Percentiles rank a stretch among this genome's conserved stretches.
phyloP scores from a whole-genome alignment of 2,113 vertebrate species.

The Verasper variegatus region DNA sequence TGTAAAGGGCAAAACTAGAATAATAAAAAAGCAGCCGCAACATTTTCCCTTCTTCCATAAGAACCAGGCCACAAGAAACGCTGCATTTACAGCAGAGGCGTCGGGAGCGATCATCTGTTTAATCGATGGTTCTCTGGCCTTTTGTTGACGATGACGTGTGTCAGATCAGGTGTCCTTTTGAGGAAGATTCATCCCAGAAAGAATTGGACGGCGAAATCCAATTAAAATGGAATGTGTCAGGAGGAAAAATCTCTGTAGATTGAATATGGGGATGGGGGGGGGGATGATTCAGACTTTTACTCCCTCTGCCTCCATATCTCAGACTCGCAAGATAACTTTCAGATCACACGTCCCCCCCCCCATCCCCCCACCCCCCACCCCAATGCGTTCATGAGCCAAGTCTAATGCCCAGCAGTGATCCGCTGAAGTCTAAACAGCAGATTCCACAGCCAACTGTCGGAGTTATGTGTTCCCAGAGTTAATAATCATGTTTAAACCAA shows the following conservation, averaged over 20 bases:
- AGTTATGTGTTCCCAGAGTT: conserved; percentile 34
- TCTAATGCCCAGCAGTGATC: conserved; percentile 22
- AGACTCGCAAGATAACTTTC: conserved; percentile 57
- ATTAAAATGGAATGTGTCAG: conserved; percentile 68
- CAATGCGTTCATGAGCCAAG: conserved; percentile 11
- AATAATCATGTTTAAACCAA: conserved; percentile 54
- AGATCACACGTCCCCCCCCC: conserved; percentile 45
- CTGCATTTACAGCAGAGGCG: neutral
- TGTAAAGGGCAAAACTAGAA: neutral
- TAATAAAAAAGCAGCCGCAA: neutral
- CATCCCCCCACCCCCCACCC: conserved; percentile 12
- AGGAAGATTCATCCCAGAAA: conserved; percentile 68
- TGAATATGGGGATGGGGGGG: conserved; percentile 21
- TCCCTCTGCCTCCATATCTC: conserved; percentile 31
- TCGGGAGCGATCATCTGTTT: conserved; percentile 22
- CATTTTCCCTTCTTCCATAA: neutral
- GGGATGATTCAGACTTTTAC: conserved; percentile 12
- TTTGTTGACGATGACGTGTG: conserved; percentile 60
- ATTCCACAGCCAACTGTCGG: conserved; percentile 23
- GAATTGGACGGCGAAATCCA: conserved; percentile 61
- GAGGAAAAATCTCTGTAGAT: conserved; percentile 50
- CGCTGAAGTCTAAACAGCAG: conserved; percentile 27
- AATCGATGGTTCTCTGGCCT: conserved; percentile 55
- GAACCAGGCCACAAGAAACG: neutral
- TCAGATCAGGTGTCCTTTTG: conserved; percentile 60